Base-by-base conservation (phyloP, 2,797 vertebrate genomes). In the Alectoris magna region DNA sequence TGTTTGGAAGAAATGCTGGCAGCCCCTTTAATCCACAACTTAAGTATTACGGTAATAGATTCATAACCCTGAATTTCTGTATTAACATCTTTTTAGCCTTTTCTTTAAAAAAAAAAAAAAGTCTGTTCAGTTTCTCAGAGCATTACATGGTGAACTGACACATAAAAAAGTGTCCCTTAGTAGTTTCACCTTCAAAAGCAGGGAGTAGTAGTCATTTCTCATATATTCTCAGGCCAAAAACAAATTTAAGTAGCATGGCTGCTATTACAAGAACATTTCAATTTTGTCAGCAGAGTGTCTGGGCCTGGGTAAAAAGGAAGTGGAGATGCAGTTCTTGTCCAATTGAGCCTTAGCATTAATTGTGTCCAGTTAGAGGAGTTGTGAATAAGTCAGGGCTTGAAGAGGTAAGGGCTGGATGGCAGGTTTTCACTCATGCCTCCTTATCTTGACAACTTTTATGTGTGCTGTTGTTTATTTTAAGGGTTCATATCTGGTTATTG, bases 141-240 rank as follows among this genome's bases (percentile, higher is more conserved):
- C 29, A 63, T 3, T n/a, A 7, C 43, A 36, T 74, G 31, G 36
- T 21, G 31, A 79, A 83, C 77, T 91, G 87, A 19, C 58, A 43
- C 0, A 0, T 73, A 43, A 80, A 11, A 71, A 82, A 12, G 10
- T 41, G 6, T 87, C 8, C 22, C 84, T 92, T 75, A 64, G 9
- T 71, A 64, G 53, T 71, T 82, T 85, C 75, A 84, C 82, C 78
- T 96, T 95, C 88, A 69, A 63, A 88, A 78, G 41, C 55, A 69
- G 38, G 66, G 81, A 46, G 34, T 83, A 86, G 34, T 64, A 79
- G 48, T 85, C 4, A 71, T 68, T 89, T 87, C 66, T 70, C 15
- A 27, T 46, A 56, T 44, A 77, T 73, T 77, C 16, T 36, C 9
- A 88, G 88, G n/a, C 84, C n/a, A 68, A 75, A 43, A 7, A 2